Evolutionary conservation across 2,113 vertebrate genomes (phyloP), one percentile per base, ranked within the genome.

Genomic region (Ochotona curzoniae): DNA sequence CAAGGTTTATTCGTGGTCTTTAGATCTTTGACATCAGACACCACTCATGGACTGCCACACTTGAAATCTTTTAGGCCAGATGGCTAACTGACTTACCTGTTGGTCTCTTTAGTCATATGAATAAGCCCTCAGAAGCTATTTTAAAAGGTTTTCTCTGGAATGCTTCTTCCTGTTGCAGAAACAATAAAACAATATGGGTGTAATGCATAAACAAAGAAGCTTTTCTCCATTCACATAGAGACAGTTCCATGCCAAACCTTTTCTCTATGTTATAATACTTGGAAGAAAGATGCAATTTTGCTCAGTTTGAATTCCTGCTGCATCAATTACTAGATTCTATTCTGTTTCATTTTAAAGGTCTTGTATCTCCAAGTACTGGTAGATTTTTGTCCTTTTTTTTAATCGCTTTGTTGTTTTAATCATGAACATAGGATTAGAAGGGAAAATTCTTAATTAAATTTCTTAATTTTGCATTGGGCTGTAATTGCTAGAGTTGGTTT

Each of bases 71-170:
- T 89, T 20, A 26, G 25, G 26, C 44, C 92, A 79, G 76, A 70
- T 74, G 76, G 81, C 38, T 76, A 14, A 8, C 51, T 35, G 23
- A 10, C 64, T 87, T 54, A 83, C 84, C 87, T 87, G 38, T 81
- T 51, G 86, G 12, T 91, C 94, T 87, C 81, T 47, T 87, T 91
- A 61, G 49, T 26, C 79, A 38, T 73, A 57, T 38, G 83, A 78
- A 66, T 49, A 84, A 70, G 84, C 44, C 14, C 14, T 23, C 1
- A 11, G 8, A 8, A 51, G 30, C 13, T n/a, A 25, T 86, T 86
- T 76, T 30, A 61, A 92, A 86, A 25, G 5, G 21, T 79, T 28
- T 38, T 90, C 54, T 44, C 23, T 12, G 74, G 25, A 51, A 69
- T 66, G 7, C 61, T 78, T 6, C 1, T 14, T 17, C 26, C 35